Evolutionary conservation across 2,113 vertebrate genomes (phyloP).

Genomic region (Sander lucioperca): DNA sequence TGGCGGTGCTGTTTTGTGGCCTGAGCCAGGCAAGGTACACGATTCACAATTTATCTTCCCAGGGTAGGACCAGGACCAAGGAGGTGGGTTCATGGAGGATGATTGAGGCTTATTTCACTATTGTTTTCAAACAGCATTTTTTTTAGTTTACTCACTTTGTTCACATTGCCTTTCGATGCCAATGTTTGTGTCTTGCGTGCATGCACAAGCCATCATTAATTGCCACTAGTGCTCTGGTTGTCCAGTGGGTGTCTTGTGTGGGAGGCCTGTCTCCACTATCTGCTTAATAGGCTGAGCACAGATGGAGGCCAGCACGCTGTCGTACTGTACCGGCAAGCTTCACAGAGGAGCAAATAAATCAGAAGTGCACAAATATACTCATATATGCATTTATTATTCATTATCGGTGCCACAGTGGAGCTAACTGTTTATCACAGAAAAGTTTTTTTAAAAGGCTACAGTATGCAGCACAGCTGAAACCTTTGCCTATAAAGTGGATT

Average conservation of each 20-base stretch:
- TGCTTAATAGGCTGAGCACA: constrained; percentile 62
- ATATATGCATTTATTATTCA: constrained; percentile 77
- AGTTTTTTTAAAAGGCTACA: constrained; percentile 40
- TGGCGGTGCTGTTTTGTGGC: constrained; percentile 91
- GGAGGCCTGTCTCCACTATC: constrained; percentile 59
- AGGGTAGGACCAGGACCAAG: constrained; percentile 87
- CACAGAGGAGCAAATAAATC: constrained; percentile 65
- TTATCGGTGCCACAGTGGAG: constrained; percentile 57
- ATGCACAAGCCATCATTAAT: constrained; percentile 52
- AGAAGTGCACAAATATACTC: constrained; percentile 58
- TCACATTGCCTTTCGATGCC: constrained; percentile 20
- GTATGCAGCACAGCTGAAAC: constrained; percentile 23
- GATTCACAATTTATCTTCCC: constrained; percentile 87
- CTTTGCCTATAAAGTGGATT: constrained; percentile 47
- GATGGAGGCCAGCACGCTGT: constrained; percentile 39
- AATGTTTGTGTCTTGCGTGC: constrained; percentile 12
- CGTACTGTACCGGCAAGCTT: constrained; percentile 45
- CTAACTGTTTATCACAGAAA: constrained; percentile 68
- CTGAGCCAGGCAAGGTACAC: constrained; percentile 91
- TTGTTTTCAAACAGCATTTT: constrained; percentile 29
- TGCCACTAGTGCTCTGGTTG: constrained; percentile 50
- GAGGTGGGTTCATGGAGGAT: constrained; percentile 79
- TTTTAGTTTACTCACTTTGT: constrained; percentile 22
- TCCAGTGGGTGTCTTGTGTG: constrained; percentile 55
- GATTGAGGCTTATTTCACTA: neutral